Evolutionary conservation across 2,888 invertebrate genomes (phyloP), one percentile per base, ranked within the genome.

Genomic region (Cephonodes hylas): DNA sequence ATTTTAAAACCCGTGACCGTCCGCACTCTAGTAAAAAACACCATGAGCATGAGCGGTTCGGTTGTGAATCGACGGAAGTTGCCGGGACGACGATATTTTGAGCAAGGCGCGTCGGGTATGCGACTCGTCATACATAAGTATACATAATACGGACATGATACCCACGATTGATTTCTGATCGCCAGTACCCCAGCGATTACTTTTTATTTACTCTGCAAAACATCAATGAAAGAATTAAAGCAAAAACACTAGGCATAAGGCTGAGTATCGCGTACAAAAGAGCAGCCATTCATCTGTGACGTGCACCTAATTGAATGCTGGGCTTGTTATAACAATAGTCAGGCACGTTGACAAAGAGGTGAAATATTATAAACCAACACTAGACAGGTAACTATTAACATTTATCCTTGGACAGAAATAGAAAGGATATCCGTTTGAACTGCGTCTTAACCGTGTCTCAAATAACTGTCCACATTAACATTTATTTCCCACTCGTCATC

Each of bases 371-470:
- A 58, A 76, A 76, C 76, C 75, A 72, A 73, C 74, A 76, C 72
- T 73, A 80, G 72, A 72, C 81, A 80, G 79, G 81, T 81, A 79
- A 79, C 76, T 79, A 76, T 80, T 86, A 83, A 76, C 84, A 83
- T 86, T 82, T 88, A 87, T 86, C 90, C 90, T 89, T 90, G 89
- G 81, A 80, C 85, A 79, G 71, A 86, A 86, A 85, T 88, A 84
- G 89, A 89, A 90, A 89, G 90, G 90, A 91, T 88, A 90, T 91
- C 91, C 91, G 89, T 83, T 87, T 84, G 79, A 80, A 85, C 80
- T 81, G 77, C 44, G 58, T 58, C 45, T 60, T 61, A 58, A 61
- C 34, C 45, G 34, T 58, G 42, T 61, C 45, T 58, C 18, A 61
- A 61, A 59, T 61, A 59, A 58, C 42, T 61, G 56, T 56, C 56